Conservation (phyloP, 2,113 vertebrate species). For the Rhadina sibilatrix region DNA sequence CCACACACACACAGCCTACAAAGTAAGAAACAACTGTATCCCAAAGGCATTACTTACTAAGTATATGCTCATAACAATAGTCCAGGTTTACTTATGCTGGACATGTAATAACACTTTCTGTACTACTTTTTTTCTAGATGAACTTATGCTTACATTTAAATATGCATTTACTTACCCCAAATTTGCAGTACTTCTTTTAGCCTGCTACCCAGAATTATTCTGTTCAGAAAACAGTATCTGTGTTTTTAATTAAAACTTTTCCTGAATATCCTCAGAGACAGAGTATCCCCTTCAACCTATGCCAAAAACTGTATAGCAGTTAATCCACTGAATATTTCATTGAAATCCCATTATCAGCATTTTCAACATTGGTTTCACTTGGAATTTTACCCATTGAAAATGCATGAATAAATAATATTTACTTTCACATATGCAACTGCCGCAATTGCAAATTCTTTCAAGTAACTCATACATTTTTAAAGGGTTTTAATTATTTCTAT, state of each 20-base stretch:
- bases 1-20: background rate
- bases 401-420: background rate
- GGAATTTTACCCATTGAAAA: background rate
- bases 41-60: background rate
- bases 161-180: background rate
- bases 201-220: background rate
- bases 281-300: slow-evolving; percentile 2
- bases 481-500: background rate
- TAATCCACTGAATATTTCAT: background rate
- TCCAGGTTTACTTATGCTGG: background rate
- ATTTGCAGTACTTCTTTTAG: background rate
- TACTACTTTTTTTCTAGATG: background rate
- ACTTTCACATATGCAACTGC: background rate
- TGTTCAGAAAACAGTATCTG: background rate
- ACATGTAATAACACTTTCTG: background rate
- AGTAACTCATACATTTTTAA: background rate
- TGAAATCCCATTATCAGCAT: background rate
- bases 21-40: background rate
- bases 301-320: background rate
- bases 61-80: background rate
- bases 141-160: background rate
- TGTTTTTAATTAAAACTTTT: slow-evolving; percentile 27
- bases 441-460: background rate
- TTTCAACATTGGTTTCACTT: background rate
- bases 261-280: background rate